Evolutionary conservation across 2,113 vertebrate species (phyloP).

Genomic region (Mixornis gularis): DNA sequence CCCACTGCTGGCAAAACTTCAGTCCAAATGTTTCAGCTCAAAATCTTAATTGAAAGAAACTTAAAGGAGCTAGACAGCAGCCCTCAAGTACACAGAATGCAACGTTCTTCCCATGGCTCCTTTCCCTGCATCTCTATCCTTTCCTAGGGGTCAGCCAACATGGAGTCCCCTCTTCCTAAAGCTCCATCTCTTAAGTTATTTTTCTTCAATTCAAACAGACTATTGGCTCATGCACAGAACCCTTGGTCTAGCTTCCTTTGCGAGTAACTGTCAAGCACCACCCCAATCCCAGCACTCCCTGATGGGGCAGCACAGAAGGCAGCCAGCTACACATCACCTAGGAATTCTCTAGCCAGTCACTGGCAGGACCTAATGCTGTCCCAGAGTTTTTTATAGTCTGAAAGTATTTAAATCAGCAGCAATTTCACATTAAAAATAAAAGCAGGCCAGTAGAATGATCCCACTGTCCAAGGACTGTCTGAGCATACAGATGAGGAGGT

Average conservation of each 20-base stretch:
- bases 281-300: neutral
- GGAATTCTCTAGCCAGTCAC: neutral
- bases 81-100: neutral
- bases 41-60: conserved; percentile 38
- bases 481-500: neutral
- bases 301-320: neutral
- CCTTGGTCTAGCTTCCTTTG: neutral
- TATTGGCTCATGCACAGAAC: neutral
- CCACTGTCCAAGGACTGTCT: neutral
- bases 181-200: neutral
- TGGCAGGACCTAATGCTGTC: neutral
- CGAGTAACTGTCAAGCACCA: neutral
- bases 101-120: neutral
- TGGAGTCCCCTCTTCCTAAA: neutral
- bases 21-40: neutral
- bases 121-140: neutral
- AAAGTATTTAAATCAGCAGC: neutral
- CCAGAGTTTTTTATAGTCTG: neutral
- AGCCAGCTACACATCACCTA: neutral
- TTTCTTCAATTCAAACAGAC: neutral
- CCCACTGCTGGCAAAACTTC: conserved; percentile 54
- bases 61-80: conserved; percentile 23
- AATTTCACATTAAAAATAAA: neutral
- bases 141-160: neutral
- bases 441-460: neutral